Evolutionary conservation across 2,888 invertebrate species (phyloP).

Genomic region (Caenorhabditis panamensis): DNA sequence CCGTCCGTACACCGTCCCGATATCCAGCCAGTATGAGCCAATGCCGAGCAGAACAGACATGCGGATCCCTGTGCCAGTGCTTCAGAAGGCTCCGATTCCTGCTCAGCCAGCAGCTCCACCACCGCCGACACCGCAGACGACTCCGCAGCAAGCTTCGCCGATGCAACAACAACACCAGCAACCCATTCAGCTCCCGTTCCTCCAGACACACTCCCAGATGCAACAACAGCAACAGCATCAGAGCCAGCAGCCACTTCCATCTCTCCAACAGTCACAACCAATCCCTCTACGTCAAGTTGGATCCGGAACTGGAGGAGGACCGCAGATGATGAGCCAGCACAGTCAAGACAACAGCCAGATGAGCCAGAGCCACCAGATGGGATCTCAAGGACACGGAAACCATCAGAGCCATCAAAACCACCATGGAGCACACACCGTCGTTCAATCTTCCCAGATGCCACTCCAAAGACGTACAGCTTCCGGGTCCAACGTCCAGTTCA

Average conservation of each 20-base stretch:
- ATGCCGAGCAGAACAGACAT: slow-evolving; percentile 16
- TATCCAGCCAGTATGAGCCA: slow-evolving; percentile 5
- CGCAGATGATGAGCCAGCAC: neutral
- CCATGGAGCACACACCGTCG: neutral
- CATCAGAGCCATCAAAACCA: neutral
- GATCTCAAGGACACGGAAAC: neutral
- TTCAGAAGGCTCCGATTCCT: neutral
- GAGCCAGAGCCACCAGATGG: neutral
- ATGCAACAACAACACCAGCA: neutral
- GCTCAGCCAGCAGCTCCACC: neutral
- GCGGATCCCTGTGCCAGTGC: slow-evolving; percentile 38
- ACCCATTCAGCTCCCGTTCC: neutral
- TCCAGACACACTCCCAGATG: neutral
- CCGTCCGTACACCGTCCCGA: slow-evolving; percentile 43
- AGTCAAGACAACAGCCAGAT: neutral
- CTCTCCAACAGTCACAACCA: neutral
- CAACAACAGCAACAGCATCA: slow-evolving; percentile 17
- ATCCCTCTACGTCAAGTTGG: slow-evolving; percentile 34
- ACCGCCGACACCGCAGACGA: neutral
- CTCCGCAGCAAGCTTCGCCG: neutral
- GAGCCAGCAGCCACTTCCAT: neutral
- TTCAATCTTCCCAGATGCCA: neutral
- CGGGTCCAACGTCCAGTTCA: slow-evolving; percentile 31
- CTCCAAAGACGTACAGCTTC: slow-evolving; percentile 28
- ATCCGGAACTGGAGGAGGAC: slow-evolving; percentile 1